Conservation (phyloP, 2,113 vertebrate genomes). For the Salvelinus alpinus region DNA sequence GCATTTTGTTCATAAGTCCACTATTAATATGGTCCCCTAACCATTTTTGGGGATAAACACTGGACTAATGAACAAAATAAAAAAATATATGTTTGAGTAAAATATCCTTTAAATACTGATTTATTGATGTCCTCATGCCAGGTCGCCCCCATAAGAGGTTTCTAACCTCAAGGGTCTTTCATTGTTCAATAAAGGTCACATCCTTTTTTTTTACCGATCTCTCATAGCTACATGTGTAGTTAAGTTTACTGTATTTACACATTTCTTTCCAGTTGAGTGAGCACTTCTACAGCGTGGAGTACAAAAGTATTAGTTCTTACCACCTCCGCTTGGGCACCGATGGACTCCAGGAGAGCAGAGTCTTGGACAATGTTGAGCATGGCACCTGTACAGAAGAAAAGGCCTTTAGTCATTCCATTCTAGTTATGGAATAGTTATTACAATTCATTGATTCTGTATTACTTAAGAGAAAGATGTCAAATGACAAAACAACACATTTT, state of each 20-base stretch:
- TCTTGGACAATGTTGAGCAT: constrained; percentile 93
- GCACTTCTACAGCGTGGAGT: background rate
- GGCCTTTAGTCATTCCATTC: background rate
- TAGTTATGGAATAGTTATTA: constrained; percentile 34
- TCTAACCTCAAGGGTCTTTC: no score
- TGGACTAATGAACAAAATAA: no score
- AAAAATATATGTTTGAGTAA: no score
- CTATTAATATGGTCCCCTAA: no score
- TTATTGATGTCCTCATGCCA: no score
- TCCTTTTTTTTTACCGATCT: background rate
- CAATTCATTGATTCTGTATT: background rate
- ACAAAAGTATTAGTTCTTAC: constrained; percentile 64
- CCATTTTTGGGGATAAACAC: no score
- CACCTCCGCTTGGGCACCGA: constrained; percentile 81
- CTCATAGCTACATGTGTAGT: no score
- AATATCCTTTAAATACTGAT: no score
- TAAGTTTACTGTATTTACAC: background rate
- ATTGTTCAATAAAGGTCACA: no score
- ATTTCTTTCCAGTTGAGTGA: background rate
- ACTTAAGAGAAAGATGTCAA: background rate
- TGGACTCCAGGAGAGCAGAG: constrained; percentile 84
- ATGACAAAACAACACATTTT: no score
- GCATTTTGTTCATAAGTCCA: no score
- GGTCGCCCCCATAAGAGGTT: no score
- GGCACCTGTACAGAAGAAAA: constrained; percentile 72